Percentiles rank a stretch among this genome's conserved stretches.
phyloP scores from a whole-genome alignment of 1,140 invertebrate genomes.

The Drosophila sproati region DNA sequence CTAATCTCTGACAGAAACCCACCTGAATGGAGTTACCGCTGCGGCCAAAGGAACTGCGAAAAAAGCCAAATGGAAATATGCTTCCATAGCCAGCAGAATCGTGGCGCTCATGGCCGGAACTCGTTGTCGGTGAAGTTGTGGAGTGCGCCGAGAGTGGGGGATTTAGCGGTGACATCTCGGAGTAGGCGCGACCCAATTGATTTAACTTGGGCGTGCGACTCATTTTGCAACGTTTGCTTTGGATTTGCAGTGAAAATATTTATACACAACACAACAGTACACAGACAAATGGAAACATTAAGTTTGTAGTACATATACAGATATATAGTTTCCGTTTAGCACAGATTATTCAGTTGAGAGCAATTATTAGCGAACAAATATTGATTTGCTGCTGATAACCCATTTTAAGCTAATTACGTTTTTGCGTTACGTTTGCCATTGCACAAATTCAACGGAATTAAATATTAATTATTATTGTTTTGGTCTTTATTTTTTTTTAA shows the following conservation, averaged over 20 bases:
- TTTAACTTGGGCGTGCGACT: conserved; percentile 66
- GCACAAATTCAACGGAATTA: conserved; percentile 18
- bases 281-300: conserved; percentile 3
- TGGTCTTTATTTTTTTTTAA: neutral
- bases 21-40: conserved; percentile 71
- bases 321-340: conserved; percentile 15
- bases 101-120: conserved; percentile 46
- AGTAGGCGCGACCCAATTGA: conserved; percentile 75
- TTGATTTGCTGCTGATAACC: conserved; percentile 31
- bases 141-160: conserved; percentile 49
- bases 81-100: conserved; percentile 76
- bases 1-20: conserved; percentile 25
- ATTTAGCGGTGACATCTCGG: conserved; percentile 81
- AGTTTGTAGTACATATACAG: neutral
- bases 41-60: conserved; percentile 74
- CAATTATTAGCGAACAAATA: conserved; percentile 40
- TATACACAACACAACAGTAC: conserved; percentile 18
- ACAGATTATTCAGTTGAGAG: neutral
- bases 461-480: conserved; percentile 2
- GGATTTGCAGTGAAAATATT: neutral
- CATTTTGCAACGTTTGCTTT: conserved; percentile 45
- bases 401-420: conserved; percentile 26
- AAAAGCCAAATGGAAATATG: conserved; percentile 78
- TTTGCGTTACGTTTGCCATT: neutral
- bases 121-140: conserved; percentile 31